Conservation (phyloP, 2,797 vertebrate genomes). For the Pangasius krempfi region DNA sequence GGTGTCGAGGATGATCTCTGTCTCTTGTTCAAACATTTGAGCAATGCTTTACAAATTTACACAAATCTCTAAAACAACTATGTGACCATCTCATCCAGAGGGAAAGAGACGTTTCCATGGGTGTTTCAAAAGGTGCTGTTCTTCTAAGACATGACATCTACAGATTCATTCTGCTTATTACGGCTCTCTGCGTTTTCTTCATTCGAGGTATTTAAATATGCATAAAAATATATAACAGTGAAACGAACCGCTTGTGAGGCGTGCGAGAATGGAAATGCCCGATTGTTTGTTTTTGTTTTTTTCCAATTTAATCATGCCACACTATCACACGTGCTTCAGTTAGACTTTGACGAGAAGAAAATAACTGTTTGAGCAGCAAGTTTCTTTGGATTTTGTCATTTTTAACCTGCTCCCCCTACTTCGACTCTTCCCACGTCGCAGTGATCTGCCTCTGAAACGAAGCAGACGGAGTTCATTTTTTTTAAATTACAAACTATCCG, state of each 20-base stretch:
- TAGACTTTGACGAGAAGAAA: constrained; percentile 69
- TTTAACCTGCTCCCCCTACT: constrained; percentile 72
- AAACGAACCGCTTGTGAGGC: constrained; percentile 65
- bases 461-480: constrained; percentile 57
- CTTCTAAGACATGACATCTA: constrained; percentile 62
- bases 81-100: constrained; percentile 61
- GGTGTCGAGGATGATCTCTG: constrained; percentile 68
- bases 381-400: constrained; percentile 64
- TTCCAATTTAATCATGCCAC: constrained; percentile 60
- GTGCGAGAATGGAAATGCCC: constrained; percentile 69
- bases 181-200: constrained; percentile 57
- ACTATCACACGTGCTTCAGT: constrained; percentile 70
- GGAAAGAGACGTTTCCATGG: constrained; percentile 65
- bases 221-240: constrained; percentile 68
- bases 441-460: constrained; percentile 56
- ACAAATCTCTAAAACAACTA: constrained; percentile 49
- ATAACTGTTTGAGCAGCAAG: constrained; percentile 52
- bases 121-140: constrained; percentile 81
- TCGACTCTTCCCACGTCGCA: constrained; percentile 70
- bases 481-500: constrained; percentile 28
- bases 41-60: constrained; percentile 54
- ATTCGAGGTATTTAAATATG: constrained; percentile 78
- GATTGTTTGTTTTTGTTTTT: constrained; percentile 68
- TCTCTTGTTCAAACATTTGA: constrained; percentile 58
- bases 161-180: constrained; percentile 35